A percentile compares a stretch with the other conserved stretches of the same genome.
Evolutionary conservation across 2,797 vertebrate species (phyloP).

Genomic region (Hafferia zeledoni): DNA sequence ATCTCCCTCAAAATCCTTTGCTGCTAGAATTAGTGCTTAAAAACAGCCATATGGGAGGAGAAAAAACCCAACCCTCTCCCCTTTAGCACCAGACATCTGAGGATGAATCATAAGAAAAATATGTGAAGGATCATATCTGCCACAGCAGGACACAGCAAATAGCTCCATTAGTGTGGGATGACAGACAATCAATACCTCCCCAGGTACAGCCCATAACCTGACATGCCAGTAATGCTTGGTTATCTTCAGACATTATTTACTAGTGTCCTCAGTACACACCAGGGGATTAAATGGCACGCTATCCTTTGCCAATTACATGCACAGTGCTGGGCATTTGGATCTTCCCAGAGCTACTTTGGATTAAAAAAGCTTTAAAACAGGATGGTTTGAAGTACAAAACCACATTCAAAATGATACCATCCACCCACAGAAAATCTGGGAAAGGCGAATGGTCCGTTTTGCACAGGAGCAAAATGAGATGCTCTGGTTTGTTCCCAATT

Average conservation of each 20-base stretch:
- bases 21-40: constrained; percentile 14
- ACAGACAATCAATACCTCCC: constrained; percentile 5
- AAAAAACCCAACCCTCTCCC: neutral
- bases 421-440: constrained; percentile 35
- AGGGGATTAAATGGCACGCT: neutral
- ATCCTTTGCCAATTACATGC: neutral
- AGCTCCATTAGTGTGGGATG: neutral
- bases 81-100: constrained; percentile 28
- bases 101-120: constrained; percentile 34
- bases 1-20: constrained; percentile 17
- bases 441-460: constrained; percentile 12
- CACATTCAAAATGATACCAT: neutral
- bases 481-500: neutral
- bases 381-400: constrained; percentile 29
- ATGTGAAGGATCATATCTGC: constrained; percentile 37
- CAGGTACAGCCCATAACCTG: neutral
- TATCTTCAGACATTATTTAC: constrained; percentile 32
- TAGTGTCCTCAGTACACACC: neutral
- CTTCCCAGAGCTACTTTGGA: neutral
- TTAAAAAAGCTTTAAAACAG: constrained; percentile 11
- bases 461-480: neutral
- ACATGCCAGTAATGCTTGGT: neutral
- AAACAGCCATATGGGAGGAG: neutral
- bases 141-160: constrained; percentile 19
- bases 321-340: neutral